phyloP scores from a whole-genome alignment of 2,113 vertebrate genomes.

The Fukomys damarensis region DNA sequence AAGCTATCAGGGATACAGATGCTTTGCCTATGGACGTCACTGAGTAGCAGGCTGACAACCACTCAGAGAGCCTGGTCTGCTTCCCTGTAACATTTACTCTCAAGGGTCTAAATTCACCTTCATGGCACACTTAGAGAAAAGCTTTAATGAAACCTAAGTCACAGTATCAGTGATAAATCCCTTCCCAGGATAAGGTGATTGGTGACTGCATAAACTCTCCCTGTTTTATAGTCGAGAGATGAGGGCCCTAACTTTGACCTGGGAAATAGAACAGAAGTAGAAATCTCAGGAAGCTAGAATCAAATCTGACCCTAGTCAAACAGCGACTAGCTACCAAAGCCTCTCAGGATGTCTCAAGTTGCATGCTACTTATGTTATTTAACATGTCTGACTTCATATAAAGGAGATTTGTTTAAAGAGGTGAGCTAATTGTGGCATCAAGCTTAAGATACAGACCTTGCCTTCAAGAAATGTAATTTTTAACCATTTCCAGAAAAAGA shows the following conservation, averaged over 20 bases:
- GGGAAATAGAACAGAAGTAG: neutral
- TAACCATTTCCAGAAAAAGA: constrained; percentile 61
- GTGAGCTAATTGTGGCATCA: constrained; percentile 29
- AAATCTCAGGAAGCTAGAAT: neutral
- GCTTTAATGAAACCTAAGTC: neutral
- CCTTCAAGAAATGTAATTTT: constrained; percentile 26
- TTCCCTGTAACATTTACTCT: no score
- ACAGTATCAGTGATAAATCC: neutral
- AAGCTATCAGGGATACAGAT: neutral
- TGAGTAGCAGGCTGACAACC: neutral
- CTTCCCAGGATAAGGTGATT: neutral
- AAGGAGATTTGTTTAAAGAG: constrained; percentile 63
- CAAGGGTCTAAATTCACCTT: neutral
- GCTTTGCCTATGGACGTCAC: no score
- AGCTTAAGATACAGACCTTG: constrained; percentile 24
- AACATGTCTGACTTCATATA: constrained; percentile 52
- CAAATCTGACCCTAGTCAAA: neutral
- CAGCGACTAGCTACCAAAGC: neutral
- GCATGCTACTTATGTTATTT: constrained; percentile 15
- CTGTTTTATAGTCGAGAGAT: neutral
- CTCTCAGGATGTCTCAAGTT: neutral
- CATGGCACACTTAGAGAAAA: neutral
- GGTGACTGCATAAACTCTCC: neutral
- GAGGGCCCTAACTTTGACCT: neutral
- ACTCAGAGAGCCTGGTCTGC: neutral